These are phyloP conservation scores for Montipora cactus DNA, from an alignment of 64 coral and sea anemone species.

Conservation along the genomic window DNA sequence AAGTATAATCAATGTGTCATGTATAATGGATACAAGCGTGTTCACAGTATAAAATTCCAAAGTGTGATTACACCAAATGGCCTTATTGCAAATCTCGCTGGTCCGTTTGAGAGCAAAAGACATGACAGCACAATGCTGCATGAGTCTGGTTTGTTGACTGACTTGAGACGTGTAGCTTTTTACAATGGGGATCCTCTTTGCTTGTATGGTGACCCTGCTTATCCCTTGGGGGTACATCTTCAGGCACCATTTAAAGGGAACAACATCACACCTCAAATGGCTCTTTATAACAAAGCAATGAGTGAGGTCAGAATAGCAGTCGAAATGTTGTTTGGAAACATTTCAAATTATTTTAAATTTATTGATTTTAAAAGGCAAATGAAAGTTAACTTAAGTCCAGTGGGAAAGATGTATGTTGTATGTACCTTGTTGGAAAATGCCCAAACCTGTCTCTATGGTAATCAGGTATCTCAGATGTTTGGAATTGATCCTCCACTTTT, in stretches of 20 bases:
- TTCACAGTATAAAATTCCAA: background rate
- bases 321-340: no score
- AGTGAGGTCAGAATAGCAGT: no score
- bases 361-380: no score
- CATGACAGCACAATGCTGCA: background rate
- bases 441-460: no score
- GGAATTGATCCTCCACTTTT: no score
- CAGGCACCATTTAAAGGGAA: background rate
- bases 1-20: no score
- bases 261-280: background rate
- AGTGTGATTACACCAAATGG: background rate
- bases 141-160: background rate
- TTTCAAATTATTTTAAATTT: no score
- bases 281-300: background rate
- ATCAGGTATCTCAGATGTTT: no score
- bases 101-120: background rate
- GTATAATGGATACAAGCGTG: no score
- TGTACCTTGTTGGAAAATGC: no score
- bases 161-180: background rate
- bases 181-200: background rate
- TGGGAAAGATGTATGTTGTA: no score
- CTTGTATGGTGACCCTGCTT: background rate
- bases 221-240: background rate
- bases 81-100: background rate
- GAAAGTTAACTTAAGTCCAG: no score